Percentiles rank a stretch among this genome's conserved stretches.
phyloP scores from a whole-genome alignment of 2,113 vertebrate species.

The Apodemus speciosus region DNA sequence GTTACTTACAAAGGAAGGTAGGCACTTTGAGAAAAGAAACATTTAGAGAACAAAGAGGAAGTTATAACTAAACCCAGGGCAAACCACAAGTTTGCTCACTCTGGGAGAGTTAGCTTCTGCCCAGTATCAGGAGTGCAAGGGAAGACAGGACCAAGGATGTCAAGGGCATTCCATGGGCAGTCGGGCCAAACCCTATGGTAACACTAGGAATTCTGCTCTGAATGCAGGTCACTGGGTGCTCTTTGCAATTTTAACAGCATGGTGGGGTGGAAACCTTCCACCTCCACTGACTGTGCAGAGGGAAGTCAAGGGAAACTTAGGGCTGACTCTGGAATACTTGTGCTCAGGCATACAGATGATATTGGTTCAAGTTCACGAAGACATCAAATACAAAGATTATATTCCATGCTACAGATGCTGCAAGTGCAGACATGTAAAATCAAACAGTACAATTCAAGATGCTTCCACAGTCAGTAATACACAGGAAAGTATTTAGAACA shows the following conservation, averaged over 20 bases:
- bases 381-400: not conserved
- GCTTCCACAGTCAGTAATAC: not conserved
- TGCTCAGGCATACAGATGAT: not conserved
- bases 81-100: not conserved
- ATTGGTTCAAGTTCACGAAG: not conserved
- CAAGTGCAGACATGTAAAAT: not conserved
- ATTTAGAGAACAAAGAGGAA: not conserved
- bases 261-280: not conserved
- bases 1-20: slow-evolving; percentile 27
- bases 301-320: not conserved
- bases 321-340: not conserved
- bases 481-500: not conserved
- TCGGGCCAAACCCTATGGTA: not conserved
- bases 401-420: not conserved
- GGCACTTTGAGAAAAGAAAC: slow-evolving; percentile 26
- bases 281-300: not conserved
- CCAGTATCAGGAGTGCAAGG: not conserved
- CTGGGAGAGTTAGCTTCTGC: not conserved
- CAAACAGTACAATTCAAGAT: not conserved
- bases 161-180: not conserved
- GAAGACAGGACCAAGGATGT: not conserved
- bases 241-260: not conserved
- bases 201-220: not conserved
- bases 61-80: not conserved
- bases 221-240: not conserved